Evolutionary conservation across 2,113 vertebrate species (phyloP).

Genomic region (Oxyruncus cristatus): DNA sequence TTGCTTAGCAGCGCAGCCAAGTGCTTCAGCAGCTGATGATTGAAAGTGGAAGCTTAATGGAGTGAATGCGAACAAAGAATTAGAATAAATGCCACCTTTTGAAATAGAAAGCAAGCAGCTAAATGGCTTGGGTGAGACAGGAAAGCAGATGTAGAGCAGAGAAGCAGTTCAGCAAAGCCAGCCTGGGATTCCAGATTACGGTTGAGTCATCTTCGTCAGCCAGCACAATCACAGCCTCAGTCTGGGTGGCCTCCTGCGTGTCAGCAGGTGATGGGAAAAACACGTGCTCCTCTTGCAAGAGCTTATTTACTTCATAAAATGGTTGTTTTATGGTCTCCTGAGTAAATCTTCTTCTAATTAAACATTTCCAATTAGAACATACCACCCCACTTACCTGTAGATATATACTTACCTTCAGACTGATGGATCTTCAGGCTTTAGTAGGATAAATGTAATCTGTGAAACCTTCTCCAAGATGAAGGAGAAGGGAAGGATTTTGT

Average conservation of each 20-base stretch:
- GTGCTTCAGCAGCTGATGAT: conserved; percentile 46
- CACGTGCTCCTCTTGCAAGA: not conserved
- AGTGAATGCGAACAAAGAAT: conserved; percentile 39
- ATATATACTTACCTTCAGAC: not conserved
- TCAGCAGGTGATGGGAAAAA: not conserved
- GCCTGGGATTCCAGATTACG: not conserved
- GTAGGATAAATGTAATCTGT: rapidly evolving
- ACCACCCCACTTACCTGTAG: not conserved
- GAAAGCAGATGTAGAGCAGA: conserved; percentile 4
- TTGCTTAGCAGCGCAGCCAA: conserved; percentile 20
- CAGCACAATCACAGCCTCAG: not conserved
- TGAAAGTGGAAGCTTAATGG: conserved; percentile 56
- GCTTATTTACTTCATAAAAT: not conserved
- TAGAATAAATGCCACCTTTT: conserved; percentile 53
- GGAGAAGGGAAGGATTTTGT: not conserved
- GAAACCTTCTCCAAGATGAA: not conserved
- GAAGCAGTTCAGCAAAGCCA: not conserved
- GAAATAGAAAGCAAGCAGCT: conserved; percentile 3
- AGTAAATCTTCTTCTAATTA: not conserved
- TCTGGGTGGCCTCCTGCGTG: not conserved
- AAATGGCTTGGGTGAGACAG: not conserved
- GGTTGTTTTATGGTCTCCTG: not conserved
- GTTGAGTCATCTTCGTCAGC: not conserved
- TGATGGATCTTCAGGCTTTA: not conserved
- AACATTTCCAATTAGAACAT: not conserved